These are phyloP conservation scores for Aphidius gifuensis DNA, from an alignment of 1,140 invertebrate genomes.

Conservation along the genomic window DNA sequence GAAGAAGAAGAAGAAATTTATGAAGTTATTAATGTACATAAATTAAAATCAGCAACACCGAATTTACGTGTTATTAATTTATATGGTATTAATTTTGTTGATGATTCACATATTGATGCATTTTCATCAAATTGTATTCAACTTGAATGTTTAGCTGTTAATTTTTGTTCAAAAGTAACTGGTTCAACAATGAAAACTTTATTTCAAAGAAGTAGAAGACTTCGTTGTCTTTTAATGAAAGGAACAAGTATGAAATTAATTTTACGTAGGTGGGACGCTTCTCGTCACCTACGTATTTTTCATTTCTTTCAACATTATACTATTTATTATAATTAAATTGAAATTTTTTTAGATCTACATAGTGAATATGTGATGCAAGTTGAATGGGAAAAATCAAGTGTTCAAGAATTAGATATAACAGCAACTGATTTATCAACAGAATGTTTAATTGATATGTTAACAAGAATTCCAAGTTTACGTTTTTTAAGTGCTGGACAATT, in stretches of 20 bases:
- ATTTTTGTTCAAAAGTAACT: conserved; percentile 94
- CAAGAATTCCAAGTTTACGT: conserved; percentile 79
- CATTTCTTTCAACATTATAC: no score
- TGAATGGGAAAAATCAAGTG: conserved; percentile 94
- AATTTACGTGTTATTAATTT: conserved; percentile 93
- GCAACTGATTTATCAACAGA: conserved; percentile 94
- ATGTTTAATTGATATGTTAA: conserved; percentile 89
- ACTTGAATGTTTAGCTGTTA: conserved; percentile 94
- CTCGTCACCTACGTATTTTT: no score
- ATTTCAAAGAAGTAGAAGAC: conserved; percentile 87
- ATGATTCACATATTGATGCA: conserved; percentile 98
- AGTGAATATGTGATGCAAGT: conserved; percentile 91
- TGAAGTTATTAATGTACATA: conserved; percentile 99
- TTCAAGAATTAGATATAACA: conserved; percentile 95
- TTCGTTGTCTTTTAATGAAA: conserved; percentile 91
- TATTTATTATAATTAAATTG: background rate
- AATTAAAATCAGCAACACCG: conserved; percentile 92
- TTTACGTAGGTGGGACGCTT: no score
- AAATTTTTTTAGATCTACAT: conserved; percentile 65
- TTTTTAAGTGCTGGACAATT: conserved; percentile 94
- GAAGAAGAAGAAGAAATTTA: conserved; percentile 99
- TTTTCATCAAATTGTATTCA: conserved; percentile 93
- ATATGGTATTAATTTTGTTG: conserved; percentile 97
- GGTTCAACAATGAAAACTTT: conserved; percentile 95
- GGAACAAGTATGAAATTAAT: conserved; percentile 80